Conservation (phyloP, 1,140 invertebrate genomes). For the Drosophila persimilis region DNA sequence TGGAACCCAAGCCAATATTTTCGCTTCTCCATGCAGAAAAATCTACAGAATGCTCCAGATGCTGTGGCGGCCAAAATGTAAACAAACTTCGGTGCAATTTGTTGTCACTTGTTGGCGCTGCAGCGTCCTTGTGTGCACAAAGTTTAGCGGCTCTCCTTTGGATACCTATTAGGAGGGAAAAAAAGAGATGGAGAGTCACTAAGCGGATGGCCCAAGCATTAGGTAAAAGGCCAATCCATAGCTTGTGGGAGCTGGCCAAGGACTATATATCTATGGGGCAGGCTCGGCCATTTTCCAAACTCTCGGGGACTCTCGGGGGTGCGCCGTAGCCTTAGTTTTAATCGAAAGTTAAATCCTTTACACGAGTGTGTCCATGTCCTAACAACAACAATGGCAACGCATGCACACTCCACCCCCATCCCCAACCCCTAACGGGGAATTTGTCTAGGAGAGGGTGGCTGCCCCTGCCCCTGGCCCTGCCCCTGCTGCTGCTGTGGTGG, state of each 20-base stretch:
- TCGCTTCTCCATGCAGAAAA: conserved; percentile 53
- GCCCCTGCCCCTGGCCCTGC: background rate
- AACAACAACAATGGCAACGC: conserved; percentile 67
- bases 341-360: conserved; percentile 64
- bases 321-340: conserved; percentile 21
- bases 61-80: conserved; percentile 32
- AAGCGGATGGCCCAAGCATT: conserved; percentile 7
- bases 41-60: conserved; percentile 51
- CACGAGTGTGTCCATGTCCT: conserved; percentile 57
- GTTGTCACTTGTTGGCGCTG: conserved; percentile 48
- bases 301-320: conserved; percentile 26
- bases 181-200: background rate
- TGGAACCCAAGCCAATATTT: conserved; percentile 70
- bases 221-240: background rate
- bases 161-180: conserved; percentile 1
- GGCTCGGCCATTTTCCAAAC: conserved; percentile 50
- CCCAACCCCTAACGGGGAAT: conserved; percentile 3
- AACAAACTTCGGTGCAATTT: conserved; percentile 75
- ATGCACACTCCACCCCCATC: conserved; percentile 29
- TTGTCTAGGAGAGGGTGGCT: conserved; percentile 54
- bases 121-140: background rate
- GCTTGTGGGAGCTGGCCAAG: too few species aligned
- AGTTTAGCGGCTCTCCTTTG: background rate
- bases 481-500: conserved; percentile 29
- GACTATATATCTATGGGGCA: too few species aligned